Conservation (phyloP, 2,888 invertebrate genomes). For the Dolomedes plantarius region DNA sequence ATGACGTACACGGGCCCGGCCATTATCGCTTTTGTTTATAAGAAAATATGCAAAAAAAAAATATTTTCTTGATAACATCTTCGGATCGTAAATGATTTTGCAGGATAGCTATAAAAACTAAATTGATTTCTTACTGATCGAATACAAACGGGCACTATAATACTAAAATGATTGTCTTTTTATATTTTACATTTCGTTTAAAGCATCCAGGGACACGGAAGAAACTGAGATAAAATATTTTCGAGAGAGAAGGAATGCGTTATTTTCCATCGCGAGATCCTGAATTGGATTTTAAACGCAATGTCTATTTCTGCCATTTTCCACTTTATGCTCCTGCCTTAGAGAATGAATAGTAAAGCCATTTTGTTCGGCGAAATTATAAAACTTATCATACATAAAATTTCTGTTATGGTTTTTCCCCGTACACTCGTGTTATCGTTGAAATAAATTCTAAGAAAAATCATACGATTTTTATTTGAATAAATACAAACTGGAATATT, state of each 20-base stretch:
- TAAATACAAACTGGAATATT: too few relatives aligned
- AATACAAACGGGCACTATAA: too few relatives aligned
- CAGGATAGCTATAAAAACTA: not conserved
- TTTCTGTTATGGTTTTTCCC: not conserved
- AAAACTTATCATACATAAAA: not conserved
- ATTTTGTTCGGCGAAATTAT: not conserved
- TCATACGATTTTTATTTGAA: too few relatives aligned
- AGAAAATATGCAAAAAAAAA: not conserved
- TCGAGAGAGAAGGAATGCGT: not conserved
- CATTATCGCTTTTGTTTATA: not conserved
- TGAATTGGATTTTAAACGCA: not conserved
- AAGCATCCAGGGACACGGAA: not conserved
- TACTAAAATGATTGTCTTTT: not conserved
- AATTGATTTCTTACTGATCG: not conserved
- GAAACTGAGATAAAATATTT: not conserved
- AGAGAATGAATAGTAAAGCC: not conserved
- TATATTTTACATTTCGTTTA: not conserved
- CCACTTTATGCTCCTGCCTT: not conserved
- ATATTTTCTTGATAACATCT: not conserved
- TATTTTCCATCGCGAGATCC: not conserved
- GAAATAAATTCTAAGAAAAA: too few relatives aligned
- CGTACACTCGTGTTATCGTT: too few relatives aligned
- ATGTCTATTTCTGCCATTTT: not conserved
- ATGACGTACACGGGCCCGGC: not conserved
- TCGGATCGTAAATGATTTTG: not conserved